Evolutionary conservation across 2,113 vertebrate genomes (phyloP), one percentile per base, ranked within the genome.

Genomic region (Salvelinus sp.): DNA sequence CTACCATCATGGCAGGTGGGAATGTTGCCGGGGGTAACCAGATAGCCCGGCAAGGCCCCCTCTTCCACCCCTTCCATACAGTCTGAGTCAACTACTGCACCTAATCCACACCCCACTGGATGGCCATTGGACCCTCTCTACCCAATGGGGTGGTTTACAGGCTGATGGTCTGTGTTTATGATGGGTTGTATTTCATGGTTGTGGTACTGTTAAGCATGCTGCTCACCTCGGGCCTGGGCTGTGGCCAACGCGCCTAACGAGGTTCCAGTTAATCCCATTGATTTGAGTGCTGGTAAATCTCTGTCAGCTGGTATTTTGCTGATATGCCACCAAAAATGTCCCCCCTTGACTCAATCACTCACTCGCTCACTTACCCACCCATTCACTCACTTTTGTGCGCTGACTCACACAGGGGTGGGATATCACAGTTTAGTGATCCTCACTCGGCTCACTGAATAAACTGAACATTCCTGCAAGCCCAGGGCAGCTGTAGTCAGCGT

Each of bases 151-250:
- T 54, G 64, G 79, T 81, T 63, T 79, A 38, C 23, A 48, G 70
- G 70, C 27, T 66, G 79, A 65, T 79, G 70, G 54, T 48, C 66
- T 54, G 57, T 3, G 33, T 65, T 80, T 71, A 44, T 67, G 44
- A 64, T 74, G 73, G 78, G 63, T 87, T 80, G 83, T 79, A 76
- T 88, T 87, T 88, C 81, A 83, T 28, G 9, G 18, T 65, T 44
- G 65, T 62, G 76, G 81, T 66, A 83, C 83, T 85, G 82, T 83
- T 88, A 89, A 84, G 84, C 78, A 20, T n/a, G 48, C 57, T 62
- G 73, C 85, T 86, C 76, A 69, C 50, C 64, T 73, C 73, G 13
- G 58, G 81, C 76, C 69, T 79, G 79, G 77, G 57, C 72, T 71
- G 73, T 58, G 28, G 76, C 57, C n/a, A 9, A 47, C 60, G 47